Evolutionary conservation across 1,140 invertebrate species (phyloP), one percentile per base, ranked within the genome.

Genomic region (Nilaparvata lugens): DNA sequence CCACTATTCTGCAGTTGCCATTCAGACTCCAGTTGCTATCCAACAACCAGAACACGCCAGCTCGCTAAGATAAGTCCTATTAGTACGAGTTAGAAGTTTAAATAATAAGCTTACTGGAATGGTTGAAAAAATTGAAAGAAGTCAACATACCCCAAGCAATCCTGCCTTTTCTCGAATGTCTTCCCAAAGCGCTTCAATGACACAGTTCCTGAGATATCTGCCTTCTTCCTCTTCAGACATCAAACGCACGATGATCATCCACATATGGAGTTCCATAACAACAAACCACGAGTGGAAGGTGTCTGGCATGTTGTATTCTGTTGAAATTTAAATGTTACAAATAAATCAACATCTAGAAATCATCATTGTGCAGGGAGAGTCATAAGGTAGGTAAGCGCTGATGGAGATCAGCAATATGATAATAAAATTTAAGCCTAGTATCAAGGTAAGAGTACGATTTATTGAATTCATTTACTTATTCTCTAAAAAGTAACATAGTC

Each of bases 221-320:
- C 91, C 91, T 68, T 86, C 75, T 38, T 84, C 78, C 64, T 81
- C 85, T 73, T 91, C 87, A 23, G 84, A 82, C 87, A 91, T 91
- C 5, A 83, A 79, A 45, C 90, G 77, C 14, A 84, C 79, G 62
- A 65, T 64, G 7, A 92, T 65, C 76, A 93, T 81, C 91, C 91
- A 94, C 1, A 93, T 79, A 72, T 94, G 89, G 16, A 93, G 73
- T 72, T 93, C 89, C 2, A 87, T 90, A 2, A 93, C 74, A 2
- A 84, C 69, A 72, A 91, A 93, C 89, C 89, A 93, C 1, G 89
- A 90, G 64, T 81, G 80, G 70, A 90, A 90, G 31, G 88, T 89
- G 65, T 93, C 89, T 19, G 81, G 77, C 69, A 93, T 72, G 45
- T 85, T 74, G 58, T 86, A 83, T 68, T 82, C 81, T 77, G 76